Evolutionary conservation across 1,140 invertebrate genomes (phyloP), one percentile per base, ranked within the genome.

Genomic region (Mesaphorura yosii): DNA sequence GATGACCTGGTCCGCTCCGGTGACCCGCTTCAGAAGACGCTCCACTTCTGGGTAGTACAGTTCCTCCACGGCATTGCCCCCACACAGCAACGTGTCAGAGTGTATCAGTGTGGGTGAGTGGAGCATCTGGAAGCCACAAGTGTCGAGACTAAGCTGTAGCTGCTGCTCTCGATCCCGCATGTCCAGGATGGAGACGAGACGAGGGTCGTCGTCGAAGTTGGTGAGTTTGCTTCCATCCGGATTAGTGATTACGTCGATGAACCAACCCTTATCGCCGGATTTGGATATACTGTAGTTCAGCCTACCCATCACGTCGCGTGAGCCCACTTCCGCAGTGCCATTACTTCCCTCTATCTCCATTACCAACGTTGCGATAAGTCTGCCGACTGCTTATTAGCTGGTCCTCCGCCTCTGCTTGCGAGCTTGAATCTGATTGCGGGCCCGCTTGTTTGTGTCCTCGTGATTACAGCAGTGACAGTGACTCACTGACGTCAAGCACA

Each of bases 21-120:
- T 47, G 5, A 47, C 23, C 28, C 28, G 5, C 23, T 5, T 29
- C 12, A 47, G 6, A 27, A 47, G 7, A 5, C 7, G 12, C 19
- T 29, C 23, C 19, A 47, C 45, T 22, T 47, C 45, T 12, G 45
- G 45, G 22, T 47, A 47, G 19, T 47, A 47, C 10, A 28, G 5
- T 23, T 23, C 7, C 23, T 28, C 10, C 7, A 47, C n/a, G 41
- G 10, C 10, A 26, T 47, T 19, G 17, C 23, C 45, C 10, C 45
- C 45, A 14, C 6, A 6, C 12, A 47, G 10, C 12, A 47, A 7
- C 7, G 22, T 6, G 6, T 27, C 6, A 27, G 10, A 7, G 12
- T 23, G 6, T 14, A 28, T 10, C 10, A 27, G 28, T 26, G 45
- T 47, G 6, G 10, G 45, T 7, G 45, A 28, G 10, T 26, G 7